Percentiles rank a stretch among this genome's conserved stretches.
These are phyloP conservation scores for Thaleichthys pacificus DNA, from an alignment of 2,797 vertebrate species.

Conservation along the genomic window DNA sequence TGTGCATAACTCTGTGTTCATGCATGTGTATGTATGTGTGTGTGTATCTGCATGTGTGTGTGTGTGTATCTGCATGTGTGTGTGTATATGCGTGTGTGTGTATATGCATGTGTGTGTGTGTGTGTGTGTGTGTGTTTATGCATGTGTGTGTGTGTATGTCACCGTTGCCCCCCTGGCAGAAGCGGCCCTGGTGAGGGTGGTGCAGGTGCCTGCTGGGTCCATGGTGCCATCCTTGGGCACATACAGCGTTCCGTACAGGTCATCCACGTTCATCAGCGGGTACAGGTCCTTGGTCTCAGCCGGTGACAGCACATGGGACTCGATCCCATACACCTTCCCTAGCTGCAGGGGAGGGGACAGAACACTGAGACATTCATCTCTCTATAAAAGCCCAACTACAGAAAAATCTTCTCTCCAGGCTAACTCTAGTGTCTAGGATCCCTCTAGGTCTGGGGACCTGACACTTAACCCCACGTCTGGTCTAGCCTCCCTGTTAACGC, in stretches of 20 bases:
- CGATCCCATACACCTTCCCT: conserved; percentile 93
- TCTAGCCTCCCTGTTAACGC: no score
- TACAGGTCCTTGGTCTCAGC: conserved; percentile 92
- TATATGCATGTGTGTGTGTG: background rate
- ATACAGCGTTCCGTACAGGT: conserved; percentile 92
- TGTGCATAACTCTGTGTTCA: background rate
- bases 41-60: background rate
- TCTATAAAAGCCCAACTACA: background rate
- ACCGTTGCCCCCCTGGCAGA: conserved; percentile 85
- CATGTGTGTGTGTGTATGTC: conserved; percentile 23
- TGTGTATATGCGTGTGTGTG: background rate
- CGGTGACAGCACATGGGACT: conserved; percentile 90
- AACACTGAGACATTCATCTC: background rate
- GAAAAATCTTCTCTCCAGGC: background rate
- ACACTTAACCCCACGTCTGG: no score
- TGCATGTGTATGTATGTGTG: no score
- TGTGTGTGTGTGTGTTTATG: background rate
- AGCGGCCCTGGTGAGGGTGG: conserved; percentile 85
- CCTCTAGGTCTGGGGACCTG: no score
- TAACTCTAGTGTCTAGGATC: no score
- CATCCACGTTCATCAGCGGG: conserved; percentile 90
- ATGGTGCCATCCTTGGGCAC: conserved; percentile 95
- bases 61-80: background rate
- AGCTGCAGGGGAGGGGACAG: conserved; percentile 69
- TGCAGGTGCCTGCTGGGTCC: conserved; percentile 95